Percentiles rank a stretch among this genome's conserved stretches.
Conservation (phyloP, 2,888 invertebrate species). For the Temnothorax ravouxi region DNA sequence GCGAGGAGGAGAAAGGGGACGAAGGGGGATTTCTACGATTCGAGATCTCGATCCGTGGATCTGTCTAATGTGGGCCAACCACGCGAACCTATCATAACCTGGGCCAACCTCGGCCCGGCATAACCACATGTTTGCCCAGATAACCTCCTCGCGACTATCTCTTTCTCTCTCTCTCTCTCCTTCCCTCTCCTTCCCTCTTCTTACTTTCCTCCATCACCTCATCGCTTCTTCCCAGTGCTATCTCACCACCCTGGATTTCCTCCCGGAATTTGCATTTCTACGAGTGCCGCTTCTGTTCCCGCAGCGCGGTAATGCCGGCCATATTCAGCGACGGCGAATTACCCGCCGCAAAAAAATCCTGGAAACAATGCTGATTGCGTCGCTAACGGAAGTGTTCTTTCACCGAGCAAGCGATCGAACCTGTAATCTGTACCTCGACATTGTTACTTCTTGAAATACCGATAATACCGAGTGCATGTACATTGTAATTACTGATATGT, state of each 20-base stretch:
- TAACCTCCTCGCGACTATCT: constrained; percentile 75
- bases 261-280: constrained; percentile 82
- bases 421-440: background rate
- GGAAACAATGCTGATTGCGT: constrained; percentile 16
- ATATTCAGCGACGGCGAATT: constrained; percentile 29
- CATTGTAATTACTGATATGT: background rate
- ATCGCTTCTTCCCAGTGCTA: constrained; percentile 31
- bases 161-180: constrained; percentile 31
- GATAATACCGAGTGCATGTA: background rate
- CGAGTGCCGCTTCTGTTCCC: constrained; percentile 72
- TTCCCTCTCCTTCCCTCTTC: background rate
- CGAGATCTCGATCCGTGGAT: constrained; percentile 81
- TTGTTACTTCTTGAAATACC: background rate
- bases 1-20: background rate
- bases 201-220: constrained; percentile 3
- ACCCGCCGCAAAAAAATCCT: constrained; percentile 16
- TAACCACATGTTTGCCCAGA: constrained; percentile 85
- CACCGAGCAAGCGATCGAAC: background rate
- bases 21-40: constrained; percentile 82
- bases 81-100: constrained; percentile 86
- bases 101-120: constrained; percentile 78
- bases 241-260: constrained; percentile 68
- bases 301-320: constrained; percentile 61
- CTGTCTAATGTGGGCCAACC: constrained; percentile 84
- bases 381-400: constrained; percentile 37